phyloP scores from a whole-genome alignment of 2,888 invertebrate genomes.

The Drosophila siamana region DNA sequence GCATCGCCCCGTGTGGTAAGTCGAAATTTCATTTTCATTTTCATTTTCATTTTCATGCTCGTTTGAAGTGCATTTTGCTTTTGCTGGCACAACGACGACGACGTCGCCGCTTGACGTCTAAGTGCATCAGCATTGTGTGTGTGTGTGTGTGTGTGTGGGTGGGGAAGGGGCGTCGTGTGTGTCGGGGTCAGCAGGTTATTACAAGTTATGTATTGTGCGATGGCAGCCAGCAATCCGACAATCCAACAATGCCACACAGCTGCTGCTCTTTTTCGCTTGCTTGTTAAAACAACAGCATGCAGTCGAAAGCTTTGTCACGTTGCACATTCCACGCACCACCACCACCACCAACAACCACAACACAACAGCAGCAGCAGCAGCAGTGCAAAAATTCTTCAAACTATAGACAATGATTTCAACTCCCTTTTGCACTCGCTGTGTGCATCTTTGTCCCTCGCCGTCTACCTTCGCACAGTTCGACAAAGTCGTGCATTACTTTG shows the following conservation, averaged over 20 bases:
- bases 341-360: conserved; percentile 13
- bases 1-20: conserved; percentile 63
- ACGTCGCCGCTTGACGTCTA: conserved; percentile 54
- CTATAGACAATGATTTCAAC: conserved; percentile 20
- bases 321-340: conserved; percentile 15
- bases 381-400: conserved; percentile 28
- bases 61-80: conserved; percentile 66
- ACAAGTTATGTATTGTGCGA: conserved; percentile 66
- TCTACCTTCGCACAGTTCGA: too few species aligned
- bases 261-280: conserved; percentile 25
- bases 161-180: conserved; percentile 14
- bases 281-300: conserved; percentile 8
- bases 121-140: conserved; percentile 40
- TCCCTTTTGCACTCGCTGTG: background rate
- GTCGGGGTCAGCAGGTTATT: conserved; percentile 68
- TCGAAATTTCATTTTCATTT: conserved; percentile 68
- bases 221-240: conserved; percentile 22
- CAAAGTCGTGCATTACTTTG: conserved; percentile 15
- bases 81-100: conserved; percentile 32
- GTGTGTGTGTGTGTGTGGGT: conserved; percentile 1
- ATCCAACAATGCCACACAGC: conserved; percentile 17
- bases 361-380: conserved; percentile 30
- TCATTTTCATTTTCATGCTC: conserved; percentile 31
- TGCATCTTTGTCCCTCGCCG: background rate
- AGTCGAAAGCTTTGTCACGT: conserved; percentile 41